Evolutionary conservation across 2,797 vertebrate species (phyloP), one percentile per base, ranked within the genome.

Genomic region (Psittacula derbiana): DNA sequence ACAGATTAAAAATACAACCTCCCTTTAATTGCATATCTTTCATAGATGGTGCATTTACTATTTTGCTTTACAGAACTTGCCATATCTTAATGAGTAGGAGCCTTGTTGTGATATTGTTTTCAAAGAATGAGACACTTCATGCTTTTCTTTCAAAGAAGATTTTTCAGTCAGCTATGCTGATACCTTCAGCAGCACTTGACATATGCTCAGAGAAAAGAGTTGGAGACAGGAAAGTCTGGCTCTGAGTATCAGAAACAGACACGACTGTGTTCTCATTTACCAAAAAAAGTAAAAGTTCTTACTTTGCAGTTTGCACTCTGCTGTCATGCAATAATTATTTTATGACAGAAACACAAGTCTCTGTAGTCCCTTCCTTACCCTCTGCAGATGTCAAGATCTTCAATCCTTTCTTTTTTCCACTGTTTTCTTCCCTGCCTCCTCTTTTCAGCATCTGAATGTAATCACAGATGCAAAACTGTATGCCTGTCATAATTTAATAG

Each of bases 321-420:
- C 24, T 93, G 81, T 90, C 88, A 73, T 25, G 30, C 36, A 86
- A 94, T 94, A 94, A 96, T 96, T 67, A 38, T 90, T 55, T 87
- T 83, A 70, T 84, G 90, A 95, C 72, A 95, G 43, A 94, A 95
- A 87, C 58, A 88, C 43, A 73, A 79, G 62, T 91, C 86, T 96
- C 70, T 92, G 18, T 31, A 95, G 52, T 88, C 75, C 41, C 28
- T 90, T 92, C 13, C 24, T 61, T 55, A 70, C 5, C 24, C 50
- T 91, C 55, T 91, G 79, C 67, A 91, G 11, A 79, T 86, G 30
- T 88, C 46, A 92, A 72, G 33, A 81, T 47, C 52, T 89, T 28
- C 16, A 76, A 4, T 79, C 8, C 23, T 88, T 64, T 50, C 4
- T 52, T 92, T 92, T 90, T 88, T 71, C 5, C 10, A 53, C 21